Conservation (phyloP, 2,113 vertebrate species). For the Numida meleagris region DNA sequence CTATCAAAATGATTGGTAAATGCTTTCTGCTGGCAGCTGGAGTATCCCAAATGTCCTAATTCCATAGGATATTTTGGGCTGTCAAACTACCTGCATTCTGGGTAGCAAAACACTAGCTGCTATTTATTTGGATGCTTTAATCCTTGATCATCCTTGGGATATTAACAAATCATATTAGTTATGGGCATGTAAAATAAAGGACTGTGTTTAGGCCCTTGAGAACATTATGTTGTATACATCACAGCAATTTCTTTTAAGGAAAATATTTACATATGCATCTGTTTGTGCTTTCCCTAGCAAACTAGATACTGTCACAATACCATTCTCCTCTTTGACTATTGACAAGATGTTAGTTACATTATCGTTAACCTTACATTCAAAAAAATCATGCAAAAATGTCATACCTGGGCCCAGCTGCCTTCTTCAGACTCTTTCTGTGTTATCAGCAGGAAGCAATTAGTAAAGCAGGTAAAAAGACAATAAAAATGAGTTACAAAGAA, state of each 20-base stretch:
- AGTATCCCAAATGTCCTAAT: background rate
- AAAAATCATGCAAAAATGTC: slow-evolving; percentile 2
- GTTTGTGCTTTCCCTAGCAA: background rate
- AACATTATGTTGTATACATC: background rate
- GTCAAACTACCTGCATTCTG: background rate
- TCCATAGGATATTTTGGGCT: background rate
- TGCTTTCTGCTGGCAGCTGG: background rate
- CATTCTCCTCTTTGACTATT: background rate
- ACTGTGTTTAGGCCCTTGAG: background rate
- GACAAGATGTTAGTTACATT: background rate
- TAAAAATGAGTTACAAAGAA: slow-evolving; percentile 48
- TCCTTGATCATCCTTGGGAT: background rate
- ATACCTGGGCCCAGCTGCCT: slow-evolving; percentile 98
- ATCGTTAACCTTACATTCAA: background rate
- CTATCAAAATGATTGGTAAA: background rate
- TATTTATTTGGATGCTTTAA: background rate
- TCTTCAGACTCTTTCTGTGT: slow-evolving; percentile 94
- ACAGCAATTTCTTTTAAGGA: background rate
- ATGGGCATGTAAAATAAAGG: background rate
- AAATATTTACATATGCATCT: background rate
- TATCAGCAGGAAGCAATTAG: slow-evolving; percentile 67
- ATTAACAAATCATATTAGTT: background rate
- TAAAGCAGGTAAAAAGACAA: slow-evolving; percentile 66
- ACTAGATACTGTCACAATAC: background rate
- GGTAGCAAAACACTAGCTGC: background rate